phyloP scores from a whole-genome alignment of 1,140 invertebrate species.

The Camponotus floridanus region DNA sequence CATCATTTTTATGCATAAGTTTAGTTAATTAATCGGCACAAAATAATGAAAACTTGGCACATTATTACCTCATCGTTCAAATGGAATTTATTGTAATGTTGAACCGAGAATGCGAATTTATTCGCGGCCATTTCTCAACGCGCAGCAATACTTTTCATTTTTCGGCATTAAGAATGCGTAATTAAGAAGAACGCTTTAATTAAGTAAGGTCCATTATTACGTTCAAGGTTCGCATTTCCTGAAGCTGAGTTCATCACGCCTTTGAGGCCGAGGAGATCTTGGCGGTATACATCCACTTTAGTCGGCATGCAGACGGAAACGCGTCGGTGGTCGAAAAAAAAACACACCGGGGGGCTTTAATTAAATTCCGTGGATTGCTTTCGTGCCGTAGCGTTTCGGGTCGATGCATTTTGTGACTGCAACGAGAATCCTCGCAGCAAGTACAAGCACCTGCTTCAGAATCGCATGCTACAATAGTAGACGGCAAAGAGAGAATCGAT shows the following conservation, averaged over 20 bases:
- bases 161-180: conserved; percentile 17
- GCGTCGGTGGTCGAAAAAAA: conserved; percentile 63
- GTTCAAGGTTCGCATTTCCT: conserved; percentile 41
- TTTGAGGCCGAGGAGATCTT: conserved; percentile 46
- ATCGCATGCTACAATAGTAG: neutral
- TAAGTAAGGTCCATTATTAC: conserved; percentile 53
- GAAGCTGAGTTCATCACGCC: conserved; percentile 34
- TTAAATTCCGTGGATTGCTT: conserved; percentile 75
- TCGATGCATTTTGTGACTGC: conserved; percentile 65
- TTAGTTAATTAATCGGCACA: neutral
- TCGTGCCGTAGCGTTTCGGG: conserved; percentile 62
- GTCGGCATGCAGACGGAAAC: conserved; percentile 46
- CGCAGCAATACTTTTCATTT: neutral
- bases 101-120: conserved; percentile 10
- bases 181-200: conserved; percentile 42
- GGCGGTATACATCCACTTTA: conserved; percentile 35
- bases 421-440: conserved; percentile 21
- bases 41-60: neutral
- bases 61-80: neutral
- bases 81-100: neutral
- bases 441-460: conserved; percentile 20
- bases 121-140: neutral
- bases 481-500: conserved; percentile 7
- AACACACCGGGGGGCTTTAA: conserved; percentile 56
- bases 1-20: neutral